Evolutionary conservation across 2,888 invertebrate species (phyloP).

Genomic region (Brachypalpus laphriformis): DNA sequence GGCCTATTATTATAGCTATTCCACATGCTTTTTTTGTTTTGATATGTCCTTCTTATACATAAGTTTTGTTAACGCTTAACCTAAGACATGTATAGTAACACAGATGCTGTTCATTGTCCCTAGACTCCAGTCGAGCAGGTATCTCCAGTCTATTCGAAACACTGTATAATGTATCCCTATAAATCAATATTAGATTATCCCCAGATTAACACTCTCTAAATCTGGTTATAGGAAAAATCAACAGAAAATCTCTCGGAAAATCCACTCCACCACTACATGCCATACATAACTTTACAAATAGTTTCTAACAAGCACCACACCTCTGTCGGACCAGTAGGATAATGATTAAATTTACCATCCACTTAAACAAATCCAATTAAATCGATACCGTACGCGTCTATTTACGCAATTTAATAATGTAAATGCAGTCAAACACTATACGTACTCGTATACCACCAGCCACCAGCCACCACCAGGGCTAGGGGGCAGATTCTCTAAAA

Average conservation of each 20-base stretch:
- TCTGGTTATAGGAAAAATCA: conserved; percentile 40
- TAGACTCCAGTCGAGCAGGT: no score
- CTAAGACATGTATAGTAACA: no score
- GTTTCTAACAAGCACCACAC: not conserved
- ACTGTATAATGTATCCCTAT: not conserved
- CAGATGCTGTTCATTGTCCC: no score
- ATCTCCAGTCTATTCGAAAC: no score
- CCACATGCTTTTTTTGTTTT: no score
- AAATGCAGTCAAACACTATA: conserved; percentile 63
- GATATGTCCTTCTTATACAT: no score
- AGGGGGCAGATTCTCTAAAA: conserved; percentile 28
- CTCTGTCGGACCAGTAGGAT: not conserved
- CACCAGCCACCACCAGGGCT: not conserved
- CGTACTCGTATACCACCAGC: not conserved
- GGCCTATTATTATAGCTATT: no score
- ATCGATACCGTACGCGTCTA: conserved; percentile 60
- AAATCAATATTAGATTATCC: conserved; percentile 31
- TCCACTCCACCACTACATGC: not conserved
- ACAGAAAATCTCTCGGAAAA: conserved; percentile 29
- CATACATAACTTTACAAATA: conserved; percentile 4
- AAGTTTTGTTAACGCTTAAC: no score
- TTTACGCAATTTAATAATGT: conserved; percentile 71
- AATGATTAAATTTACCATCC: conserved; percentile 64
- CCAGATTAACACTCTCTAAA: conserved; percentile 36
- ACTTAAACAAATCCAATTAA: conserved; percentile 71